Base-by-base conservation (phyloP, 2,113 vertebrate species). In the Leptobrachium ailaonicum region DNA sequence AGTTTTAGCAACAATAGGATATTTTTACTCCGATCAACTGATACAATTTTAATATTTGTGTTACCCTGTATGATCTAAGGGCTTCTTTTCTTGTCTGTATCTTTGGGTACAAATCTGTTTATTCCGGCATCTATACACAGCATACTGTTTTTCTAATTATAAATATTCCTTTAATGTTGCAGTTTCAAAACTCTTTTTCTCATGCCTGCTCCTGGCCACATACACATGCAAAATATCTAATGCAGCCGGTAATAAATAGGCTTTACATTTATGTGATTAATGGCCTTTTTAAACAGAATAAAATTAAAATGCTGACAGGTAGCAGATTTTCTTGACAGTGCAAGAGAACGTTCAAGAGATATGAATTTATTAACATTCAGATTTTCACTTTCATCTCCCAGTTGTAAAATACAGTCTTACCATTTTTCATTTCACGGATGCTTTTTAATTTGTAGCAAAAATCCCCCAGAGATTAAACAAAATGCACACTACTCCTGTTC, bases 321-420 rank as follows among this genome's bases (percentile, higher is more conserved):
- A 71, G 20, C 68, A 71, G 56, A 71, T 41, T 64, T 43, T 11
- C 12, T 40, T 71, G 53, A 77, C 56, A 77, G n/a, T 62, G 41
- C n/a, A 1, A 41, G 54, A 6, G 66, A 77, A 66, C 47, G 56
- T 77, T 20, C 41, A 10, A 44, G 10, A 41, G 56, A 71, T 41
- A 14, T 47, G 54, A 66, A 78, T 79, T 63, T 71, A 53, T 72
- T 71, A 79, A 41, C 58, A 79, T 71, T 77, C 76, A 63, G n/a
- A 63, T 62, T 53, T 76, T 62, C 14, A 10, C 40, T 79, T 63
- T 67, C 64, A 67, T 42, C 47, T 45, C 6, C 12, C 44, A 71
- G 47, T 60, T 77, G 20, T 50, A 79, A 45, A 70, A 70, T 60
- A 13, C 2, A 50, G 14, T 10, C 32, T 50, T 1, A 1, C 43